phyloP scores from a whole-genome alignment of 2,797 vertebrate genomes.

The Neostethus bicornis region DNA sequence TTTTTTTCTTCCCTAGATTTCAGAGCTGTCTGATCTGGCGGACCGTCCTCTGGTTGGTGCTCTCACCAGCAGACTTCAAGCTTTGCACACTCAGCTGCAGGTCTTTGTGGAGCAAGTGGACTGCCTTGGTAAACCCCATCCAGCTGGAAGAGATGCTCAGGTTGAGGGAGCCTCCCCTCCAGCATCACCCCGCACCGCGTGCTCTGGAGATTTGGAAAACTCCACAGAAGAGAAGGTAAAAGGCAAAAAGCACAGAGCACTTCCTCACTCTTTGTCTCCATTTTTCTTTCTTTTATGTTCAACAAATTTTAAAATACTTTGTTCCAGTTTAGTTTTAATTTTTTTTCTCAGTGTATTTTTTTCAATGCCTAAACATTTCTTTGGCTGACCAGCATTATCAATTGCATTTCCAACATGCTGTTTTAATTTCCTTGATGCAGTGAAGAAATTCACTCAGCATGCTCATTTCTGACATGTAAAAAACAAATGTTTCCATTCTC shows the following conservation, averaged over 20 bases:
- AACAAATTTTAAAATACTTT: slow-evolving; percentile 11
- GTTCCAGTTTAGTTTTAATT: slow-evolving; percentile 3
- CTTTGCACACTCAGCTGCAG: slow-evolving; percentile 89
- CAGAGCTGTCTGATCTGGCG: slow-evolving; percentile 67
- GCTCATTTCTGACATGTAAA: slow-evolving; percentile 50
- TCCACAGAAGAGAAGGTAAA: slow-evolving; percentile 86
- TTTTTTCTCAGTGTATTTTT: slow-evolving; percentile 40
- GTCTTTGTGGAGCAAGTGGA: slow-evolving; percentile 88
- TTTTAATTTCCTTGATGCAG: slow-evolving; percentile 41
- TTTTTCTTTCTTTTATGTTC: slow-evolving; percentile 37
- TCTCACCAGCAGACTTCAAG: slow-evolving; percentile 87
- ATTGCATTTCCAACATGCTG: slow-evolving; percentile 43
- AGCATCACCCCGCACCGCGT: slow-evolving; percentile 35
- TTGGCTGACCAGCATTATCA: slow-evolving; percentile 58
- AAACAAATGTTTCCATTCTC: neutral
- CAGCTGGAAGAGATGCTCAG: slow-evolving; percentile 74
- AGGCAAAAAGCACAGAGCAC: slow-evolving; percentile 20
- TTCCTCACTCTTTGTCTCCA: slow-evolving; percentile 39
- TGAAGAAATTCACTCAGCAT: slow-evolving; percentile 34
- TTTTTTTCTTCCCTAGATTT: slow-evolving; percentile 47
- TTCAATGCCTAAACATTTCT: slow-evolving; percentile 66
- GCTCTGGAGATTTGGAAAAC: slow-evolving; percentile 78
- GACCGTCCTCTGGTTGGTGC: slow-evolving; percentile 88
- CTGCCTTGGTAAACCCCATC: slow-evolving; percentile 65
- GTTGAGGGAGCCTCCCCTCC: slow-evolving; percentile 72